Percentiles rank a stretch among this genome's conserved stretches.
Evolutionary conservation across 2,888 invertebrate genomes (phyloP).

Genomic region (Xestoiulus laeticollis): DNA sequence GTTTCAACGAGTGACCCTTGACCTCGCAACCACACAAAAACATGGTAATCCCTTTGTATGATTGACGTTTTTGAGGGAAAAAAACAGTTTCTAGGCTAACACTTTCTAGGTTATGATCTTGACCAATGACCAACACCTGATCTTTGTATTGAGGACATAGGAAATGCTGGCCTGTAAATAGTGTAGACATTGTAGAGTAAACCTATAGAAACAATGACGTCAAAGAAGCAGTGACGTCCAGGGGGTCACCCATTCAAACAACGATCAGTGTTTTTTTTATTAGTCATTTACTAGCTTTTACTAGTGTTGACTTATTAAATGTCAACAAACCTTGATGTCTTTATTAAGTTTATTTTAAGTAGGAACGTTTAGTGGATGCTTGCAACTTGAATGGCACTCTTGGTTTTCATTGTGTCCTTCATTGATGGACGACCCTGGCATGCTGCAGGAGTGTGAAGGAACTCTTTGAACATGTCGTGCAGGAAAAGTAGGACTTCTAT

Average conservation of each 20-base stretch:
- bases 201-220: background rate
- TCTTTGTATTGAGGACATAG: background rate
- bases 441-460: background rate
- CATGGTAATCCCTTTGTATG: background rate
- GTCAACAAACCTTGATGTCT: conserved; percentile 8
- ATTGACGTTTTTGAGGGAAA: conserved; percentile 20
- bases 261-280: background rate
- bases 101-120: conserved; percentile 39
- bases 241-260: background rate
- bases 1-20: background rate
- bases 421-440: background rate
- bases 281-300: background rate
- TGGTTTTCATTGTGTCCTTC: conserved; percentile 8
- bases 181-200: no score
- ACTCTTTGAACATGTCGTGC: background rate
- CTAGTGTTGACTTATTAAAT: background rate
- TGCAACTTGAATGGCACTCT: background rate
- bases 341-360: background rate
- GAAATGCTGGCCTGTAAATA: background rate
- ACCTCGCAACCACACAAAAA: background rate
- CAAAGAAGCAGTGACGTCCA: background rate
- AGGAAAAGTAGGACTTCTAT: background rate
- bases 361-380: background rate
- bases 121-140: conserved; percentile 43
- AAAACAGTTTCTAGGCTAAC: conserved; percentile 29